A percentile compares a stretch with the other conserved stretches of the same genome.
Conservation (phyloP, 2,113 vertebrate species). For the Bubo blakistoni region DNA sequence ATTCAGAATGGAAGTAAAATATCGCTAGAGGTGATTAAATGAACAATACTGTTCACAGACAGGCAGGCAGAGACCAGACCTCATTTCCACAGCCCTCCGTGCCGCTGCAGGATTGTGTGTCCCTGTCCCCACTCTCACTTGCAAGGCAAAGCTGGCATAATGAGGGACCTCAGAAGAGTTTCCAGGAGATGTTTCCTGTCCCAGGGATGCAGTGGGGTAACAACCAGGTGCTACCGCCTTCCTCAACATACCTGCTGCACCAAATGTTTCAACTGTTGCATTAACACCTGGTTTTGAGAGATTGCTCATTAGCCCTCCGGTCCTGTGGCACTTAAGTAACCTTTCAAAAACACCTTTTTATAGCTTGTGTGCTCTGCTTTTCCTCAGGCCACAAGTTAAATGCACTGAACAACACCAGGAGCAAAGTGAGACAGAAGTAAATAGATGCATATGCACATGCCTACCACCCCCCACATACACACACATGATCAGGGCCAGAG, state of each 20-base stretch:
- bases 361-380: slow-evolving; percentile 1
- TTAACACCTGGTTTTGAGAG: slow-evolving; percentile 7
- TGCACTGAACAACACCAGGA: background rate
- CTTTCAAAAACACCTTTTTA: slow-evolving; percentile 23
- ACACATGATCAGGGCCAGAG: background rate
- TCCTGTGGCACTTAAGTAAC: slow-evolving; percentile 11
- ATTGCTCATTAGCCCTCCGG: slow-evolving; percentile 11
- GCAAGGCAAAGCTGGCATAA: background rate
- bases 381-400: slow-evolving; percentile 16
- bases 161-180: background rate
- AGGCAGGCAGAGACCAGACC: background rate
- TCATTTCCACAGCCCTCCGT: background rate
- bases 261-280: background rate
- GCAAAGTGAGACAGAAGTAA: background rate
- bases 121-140: background rate
- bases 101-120: fast-evolving
- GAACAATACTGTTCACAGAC: background rate
- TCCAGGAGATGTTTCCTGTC: background rate
- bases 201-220: background rate
- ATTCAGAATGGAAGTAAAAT: background rate
- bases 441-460: background rate
- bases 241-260: background rate
- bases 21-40: background rate
- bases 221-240: background rate
- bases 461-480: background rate